Evolutionary conservation across 2,888 invertebrate species (phyloP).

Genomic region (Amaurobius ferox): DNA sequence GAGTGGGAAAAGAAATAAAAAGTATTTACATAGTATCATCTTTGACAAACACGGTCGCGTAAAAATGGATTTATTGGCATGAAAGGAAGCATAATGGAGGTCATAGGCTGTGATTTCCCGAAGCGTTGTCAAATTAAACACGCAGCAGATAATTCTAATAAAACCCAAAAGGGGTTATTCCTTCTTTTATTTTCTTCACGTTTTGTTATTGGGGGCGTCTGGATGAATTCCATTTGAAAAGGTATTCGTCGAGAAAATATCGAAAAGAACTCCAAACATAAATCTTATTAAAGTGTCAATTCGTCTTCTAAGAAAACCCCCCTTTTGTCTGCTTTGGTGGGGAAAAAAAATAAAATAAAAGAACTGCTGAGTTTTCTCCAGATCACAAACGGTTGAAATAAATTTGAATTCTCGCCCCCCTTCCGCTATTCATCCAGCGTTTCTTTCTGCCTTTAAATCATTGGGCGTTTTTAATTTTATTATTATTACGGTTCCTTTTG

Average conservation of each 20-base stretch:
- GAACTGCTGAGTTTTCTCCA: slow-evolving; percentile 20
- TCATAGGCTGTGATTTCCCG: slow-evolving; percentile 55
- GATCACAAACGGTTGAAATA: slow-evolving; percentile 64
- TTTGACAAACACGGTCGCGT: slow-evolving; percentile 60
- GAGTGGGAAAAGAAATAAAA: slow-evolving; percentile 23
- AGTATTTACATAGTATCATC: slow-evolving; percentile 66
- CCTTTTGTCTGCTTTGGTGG: slow-evolving; percentile 62
- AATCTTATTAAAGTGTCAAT: slow-evolving; percentile 72
- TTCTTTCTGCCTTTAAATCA: slow-evolving; percentile 65
- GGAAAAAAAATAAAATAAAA: slow-evolving; percentile 29
- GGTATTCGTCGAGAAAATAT: slow-evolving; percentile 57
- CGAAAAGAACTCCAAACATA: slow-evolving; percentile 68
- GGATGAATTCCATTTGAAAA: slow-evolving; percentile 65
- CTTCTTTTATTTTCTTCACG: background rate
- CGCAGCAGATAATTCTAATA: slow-evolving; percentile 67
- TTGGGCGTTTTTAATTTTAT: slow-evolving; percentile 70
- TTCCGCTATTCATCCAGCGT: slow-evolving; percentile 30
- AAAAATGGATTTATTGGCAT: slow-evolving; percentile 68
- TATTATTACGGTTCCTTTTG: slow-evolving; percentile 66
- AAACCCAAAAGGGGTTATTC: slow-evolving; percentile 31
- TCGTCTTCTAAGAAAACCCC: slow-evolving; percentile 55
- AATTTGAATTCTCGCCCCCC: slow-evolving; percentile 39
- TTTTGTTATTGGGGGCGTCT: slow-evolving; percentile 20
- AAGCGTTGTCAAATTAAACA: slow-evolving; percentile 71
- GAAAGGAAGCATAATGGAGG: slow-evolving; percentile 68